Conservation (phyloP, 1,140 invertebrate species). For the Tetranychus urticae region DNA sequence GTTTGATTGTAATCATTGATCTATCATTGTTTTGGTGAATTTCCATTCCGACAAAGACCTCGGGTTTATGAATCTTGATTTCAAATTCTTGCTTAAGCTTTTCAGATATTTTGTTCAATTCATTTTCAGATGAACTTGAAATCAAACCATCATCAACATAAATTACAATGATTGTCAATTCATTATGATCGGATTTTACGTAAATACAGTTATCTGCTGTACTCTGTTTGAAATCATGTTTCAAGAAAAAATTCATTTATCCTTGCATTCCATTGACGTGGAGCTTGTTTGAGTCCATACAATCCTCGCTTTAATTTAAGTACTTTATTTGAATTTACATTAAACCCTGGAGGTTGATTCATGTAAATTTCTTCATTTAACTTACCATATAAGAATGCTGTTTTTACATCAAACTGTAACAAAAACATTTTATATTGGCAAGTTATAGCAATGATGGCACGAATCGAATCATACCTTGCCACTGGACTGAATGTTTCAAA, state of each 20-base stretch:
- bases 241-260: conserved; percentile 4
- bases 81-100: conserved; percentile 5
- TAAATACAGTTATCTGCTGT: conserved; percentile 6
- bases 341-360: background rate
- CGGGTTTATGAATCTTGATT: background rate
- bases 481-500: conserved; percentile 6
- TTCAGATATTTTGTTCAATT: background rate
- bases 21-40: background rate
- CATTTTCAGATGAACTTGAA: background rate
- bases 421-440: background rate
- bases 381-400: conserved; percentile 5
- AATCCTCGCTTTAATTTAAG: conserved; percentile 18
- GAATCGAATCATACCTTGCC: background rate
- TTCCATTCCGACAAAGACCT: conserved; percentile 4
- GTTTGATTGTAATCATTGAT: conserved; percentile 1
- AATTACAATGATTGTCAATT: background rate
- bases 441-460: background rate
- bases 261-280: conserved; percentile 20
- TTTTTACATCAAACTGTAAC: conserved; percentile 4
- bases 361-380: conserved; percentile 12
- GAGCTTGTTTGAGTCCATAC: conserved; percentile 23
- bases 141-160: conserved; percentile 11
- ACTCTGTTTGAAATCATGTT: conserved; percentile 1
- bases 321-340: background rate
- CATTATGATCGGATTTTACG: background rate